Base-by-base conservation (phyloP, 2,888 invertebrate genomes). In the Pammene fasciana region DNA sequence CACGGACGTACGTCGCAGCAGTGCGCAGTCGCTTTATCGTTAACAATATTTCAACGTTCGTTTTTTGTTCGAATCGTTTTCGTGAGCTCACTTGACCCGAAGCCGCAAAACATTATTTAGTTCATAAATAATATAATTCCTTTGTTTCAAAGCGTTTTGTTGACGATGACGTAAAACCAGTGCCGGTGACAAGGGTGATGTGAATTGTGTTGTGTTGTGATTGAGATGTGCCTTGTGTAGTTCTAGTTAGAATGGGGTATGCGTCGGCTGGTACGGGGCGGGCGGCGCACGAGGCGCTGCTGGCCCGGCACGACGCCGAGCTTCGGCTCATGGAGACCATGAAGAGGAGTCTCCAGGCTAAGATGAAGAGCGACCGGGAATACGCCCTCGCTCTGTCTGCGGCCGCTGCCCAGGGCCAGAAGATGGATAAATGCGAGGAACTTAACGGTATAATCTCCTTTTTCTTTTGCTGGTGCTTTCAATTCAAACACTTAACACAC, bases 261-360 rank as follows among this genome's bases (percentile, higher is more conserved):
- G 97, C 97, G 75, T 94, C 96, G 78, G 96, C 96, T 83, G 94
- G 97, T 68, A 96, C 97, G 90, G 97, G 97, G 78, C 96, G 97
- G 82, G 95, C 95, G 76, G 97, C 98, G 81, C 98, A 98, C 87
- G 98, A 98, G 90, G 98, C 98, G 74, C 93, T 99, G 78, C 93
- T 98, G 77, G 95, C 95, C 72, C 94, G 98, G 67, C 98, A 98
- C 89, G 98, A 99, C 86, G 97, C 97, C 18, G 99, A 99, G 90
- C 94, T 99, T 70, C 94, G 97, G 75, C 95, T 99, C 59, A 94
- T 99, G 94, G 99, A 99, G 84, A 96, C 96, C 74, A 97, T 99
- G 95, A 96, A 97, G 82, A 93, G 97, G 73, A 97, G 97, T 80
- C 94, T 99, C 68, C 94, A 95, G 76, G 95, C 96, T 76, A 97